Evolutionary conservation across 2,888 invertebrate species (phyloP).

Genomic region (Escarpia spicata): DNA sequence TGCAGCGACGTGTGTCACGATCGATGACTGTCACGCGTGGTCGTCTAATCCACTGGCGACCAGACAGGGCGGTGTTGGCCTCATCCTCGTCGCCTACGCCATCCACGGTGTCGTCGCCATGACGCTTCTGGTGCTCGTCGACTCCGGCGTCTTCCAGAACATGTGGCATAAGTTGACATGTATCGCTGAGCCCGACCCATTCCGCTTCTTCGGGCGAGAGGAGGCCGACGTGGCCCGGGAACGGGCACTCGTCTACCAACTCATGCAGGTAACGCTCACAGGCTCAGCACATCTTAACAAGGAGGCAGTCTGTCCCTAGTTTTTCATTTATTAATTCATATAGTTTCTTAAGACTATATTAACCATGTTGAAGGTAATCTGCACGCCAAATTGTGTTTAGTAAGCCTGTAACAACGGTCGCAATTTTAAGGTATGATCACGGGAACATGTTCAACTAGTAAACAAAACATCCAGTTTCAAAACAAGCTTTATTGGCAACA

Average conservation of each 20-base stretch:
- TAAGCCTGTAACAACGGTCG: no score
- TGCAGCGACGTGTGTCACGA: background rate
- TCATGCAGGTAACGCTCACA: background rate
- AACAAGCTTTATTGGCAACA: no score
- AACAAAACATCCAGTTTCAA: no score
- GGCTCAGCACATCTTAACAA: no score
- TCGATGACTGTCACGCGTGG: background rate
- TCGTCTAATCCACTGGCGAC: background rate
- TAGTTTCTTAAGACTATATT: no score
- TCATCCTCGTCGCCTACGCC: background rate
- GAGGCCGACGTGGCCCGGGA: background rate
- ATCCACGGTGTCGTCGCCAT: background rate
- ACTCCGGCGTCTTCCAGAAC: background rate
- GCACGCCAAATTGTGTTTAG: no score
- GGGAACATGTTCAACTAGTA: no score
- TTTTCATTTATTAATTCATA: no score
- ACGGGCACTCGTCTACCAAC: background rate
- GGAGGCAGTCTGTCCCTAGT: no score
- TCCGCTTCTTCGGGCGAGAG: background rate
- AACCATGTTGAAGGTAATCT: no score
- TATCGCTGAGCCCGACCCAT: background rate
- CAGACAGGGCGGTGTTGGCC: background rate
- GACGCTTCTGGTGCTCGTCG: background rate
- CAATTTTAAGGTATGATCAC: no score
- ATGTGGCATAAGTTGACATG: background rate